Conservation (phyloP, 2,113 vertebrate genomes). For the Sorex fumeus region DNA sequence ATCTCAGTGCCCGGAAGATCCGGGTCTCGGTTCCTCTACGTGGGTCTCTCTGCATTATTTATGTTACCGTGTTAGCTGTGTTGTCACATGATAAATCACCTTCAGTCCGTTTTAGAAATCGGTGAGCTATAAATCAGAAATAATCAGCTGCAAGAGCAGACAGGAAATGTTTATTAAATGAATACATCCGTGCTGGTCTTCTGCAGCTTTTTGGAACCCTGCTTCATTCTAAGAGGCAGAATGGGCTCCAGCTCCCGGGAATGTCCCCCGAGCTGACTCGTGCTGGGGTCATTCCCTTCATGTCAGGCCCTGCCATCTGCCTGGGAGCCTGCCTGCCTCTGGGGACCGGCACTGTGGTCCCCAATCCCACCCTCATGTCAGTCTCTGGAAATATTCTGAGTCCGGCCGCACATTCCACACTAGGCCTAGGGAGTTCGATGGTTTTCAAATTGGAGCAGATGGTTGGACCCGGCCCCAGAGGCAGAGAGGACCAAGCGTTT, state of each 20-base stretch:
- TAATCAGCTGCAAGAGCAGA: constrained; percentile 29
- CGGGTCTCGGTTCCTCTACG: constrained; percentile 42
- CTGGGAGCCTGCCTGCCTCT: neutral
- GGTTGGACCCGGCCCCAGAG: neutral
- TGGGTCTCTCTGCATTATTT: constrained; percentile 41
- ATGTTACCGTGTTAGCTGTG: constrained; percentile 30
- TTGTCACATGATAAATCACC: constrained; percentile 56
- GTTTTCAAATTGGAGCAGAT: neutral
- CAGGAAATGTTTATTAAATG: constrained; percentile 44
- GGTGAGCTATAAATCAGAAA: constrained; percentile 48
- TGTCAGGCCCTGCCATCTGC: neutral
- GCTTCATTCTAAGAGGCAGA: neutral
- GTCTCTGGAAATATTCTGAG: neutral
- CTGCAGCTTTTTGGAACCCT: neutral
- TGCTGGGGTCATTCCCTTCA: neutral
- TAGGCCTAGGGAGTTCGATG: neutral
- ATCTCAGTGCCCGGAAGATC: constrained; percentile 15
- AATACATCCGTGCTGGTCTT: neutral
- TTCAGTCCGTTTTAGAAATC: constrained; percentile 55
- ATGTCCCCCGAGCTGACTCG: neutral
- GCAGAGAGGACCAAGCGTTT: neutral
- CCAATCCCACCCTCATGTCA: neutral
- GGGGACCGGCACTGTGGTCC: neutral
- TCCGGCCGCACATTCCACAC: no score
- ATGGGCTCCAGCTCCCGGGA: neutral